Evolutionary conservation across 2,888 invertebrate genomes (phyloP).

Genomic region (Lepidochitona cinerea): DNA sequence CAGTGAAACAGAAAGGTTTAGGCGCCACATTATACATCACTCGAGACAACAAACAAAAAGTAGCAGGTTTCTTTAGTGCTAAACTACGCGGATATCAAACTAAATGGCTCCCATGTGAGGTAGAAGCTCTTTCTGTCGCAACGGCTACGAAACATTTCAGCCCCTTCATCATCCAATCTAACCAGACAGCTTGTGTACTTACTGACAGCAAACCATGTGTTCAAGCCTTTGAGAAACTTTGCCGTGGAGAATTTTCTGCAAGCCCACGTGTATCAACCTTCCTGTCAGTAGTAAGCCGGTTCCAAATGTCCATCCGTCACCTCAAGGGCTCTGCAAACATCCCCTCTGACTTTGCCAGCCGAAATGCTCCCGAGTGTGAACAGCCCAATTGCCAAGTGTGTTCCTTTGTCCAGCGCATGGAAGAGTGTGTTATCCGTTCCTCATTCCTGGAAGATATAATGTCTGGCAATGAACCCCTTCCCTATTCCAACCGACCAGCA

Average conservation of each 20-base stretch:
- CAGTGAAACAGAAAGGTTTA: too few species aligned
- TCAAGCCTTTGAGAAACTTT: slow-evolving; percentile 35
- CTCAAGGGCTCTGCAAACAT: slow-evolving; percentile 26
- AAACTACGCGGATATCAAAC: slow-evolving; percentile 27
- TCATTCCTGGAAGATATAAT: slow-evolving; percentile 19
- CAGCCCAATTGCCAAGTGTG: slow-evolving; percentile 29
- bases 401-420: too few species aligned
- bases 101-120: slow-evolving; percentile 42
- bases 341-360: slow-evolving; percentile 34
- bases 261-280: slow-evolving; percentile 37
- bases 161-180: slow-evolving; percentile 40
- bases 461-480: slow-evolving; percentile 13
- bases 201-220: slow-evolving; percentile 44
- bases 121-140: slow-evolving; percentile 37
- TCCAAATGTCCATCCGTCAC: slow-evolving; percentile 16
- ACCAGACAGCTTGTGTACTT: slow-evolving; percentile 23
- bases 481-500: slow-evolving; percentile 25
- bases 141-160: slow-evolving; percentile 39
- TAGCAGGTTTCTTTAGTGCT: slow-evolving; percentile 19
- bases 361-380: slow-evolving; percentile 29
- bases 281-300: slow-evolving; percentile 28
- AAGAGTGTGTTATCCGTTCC: slow-evolving; percentile 34
- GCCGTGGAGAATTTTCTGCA: slow-evolving; percentile 35
- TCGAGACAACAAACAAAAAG: background rate
- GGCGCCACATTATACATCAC: slow-evolving; percentile 15